phyloP scores from a whole-genome alignment of 1,140 invertebrate species.

The Drosophila ambigua region DNA sequence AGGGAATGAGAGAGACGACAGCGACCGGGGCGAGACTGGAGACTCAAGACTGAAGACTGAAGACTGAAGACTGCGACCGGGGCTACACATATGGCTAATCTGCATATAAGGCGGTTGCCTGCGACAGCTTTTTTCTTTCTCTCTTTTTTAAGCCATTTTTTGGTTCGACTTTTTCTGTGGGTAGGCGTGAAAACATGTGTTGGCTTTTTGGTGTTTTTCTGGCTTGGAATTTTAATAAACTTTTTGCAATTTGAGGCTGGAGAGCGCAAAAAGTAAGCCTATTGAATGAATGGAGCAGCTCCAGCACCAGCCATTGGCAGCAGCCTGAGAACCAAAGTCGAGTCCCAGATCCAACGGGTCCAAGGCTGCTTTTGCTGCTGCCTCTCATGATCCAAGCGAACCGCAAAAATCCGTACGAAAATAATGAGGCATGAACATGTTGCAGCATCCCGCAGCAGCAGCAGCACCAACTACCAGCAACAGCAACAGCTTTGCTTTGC shows the following conservation, averaged over 20 bases:
- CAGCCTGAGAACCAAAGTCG: constrained; percentile 59
- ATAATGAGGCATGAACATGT: constrained; percentile 82
- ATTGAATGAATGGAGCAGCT: constrained; percentile 36
- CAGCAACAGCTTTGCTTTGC: constrained; percentile 9
- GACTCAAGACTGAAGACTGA: background rate
- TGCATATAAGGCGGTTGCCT: constrained; percentile 74
- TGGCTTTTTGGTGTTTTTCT: constrained; percentile 44
- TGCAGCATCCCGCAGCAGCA: constrained; percentile 59
- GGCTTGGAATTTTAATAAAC: constrained; percentile 78
- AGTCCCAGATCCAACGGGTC: constrained; percentile 36
- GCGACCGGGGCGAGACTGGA: background rate
- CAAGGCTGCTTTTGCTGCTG: constrained; percentile 35
- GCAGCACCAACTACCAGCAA: constrained; percentile 28
- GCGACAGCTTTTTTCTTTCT: constrained; percentile 54
- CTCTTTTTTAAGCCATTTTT: constrained; percentile 17
- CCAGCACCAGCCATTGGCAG: constrained; percentile 9
- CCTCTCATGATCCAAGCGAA: constrained; percentile 54
- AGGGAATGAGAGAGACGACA: background rate
- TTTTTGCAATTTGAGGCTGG: constrained; percentile 49
- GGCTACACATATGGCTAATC: constrained; percentile 65
- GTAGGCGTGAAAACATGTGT: constrained; percentile 82
- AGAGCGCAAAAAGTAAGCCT: constrained; percentile 28
- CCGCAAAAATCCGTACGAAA: constrained; percentile 80
- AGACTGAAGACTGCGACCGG: background rate
- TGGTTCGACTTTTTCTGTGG: constrained; percentile 33